Conservation (phyloP, 2,888 invertebrate genomes). For the Heliconius charithonia region DNA sequence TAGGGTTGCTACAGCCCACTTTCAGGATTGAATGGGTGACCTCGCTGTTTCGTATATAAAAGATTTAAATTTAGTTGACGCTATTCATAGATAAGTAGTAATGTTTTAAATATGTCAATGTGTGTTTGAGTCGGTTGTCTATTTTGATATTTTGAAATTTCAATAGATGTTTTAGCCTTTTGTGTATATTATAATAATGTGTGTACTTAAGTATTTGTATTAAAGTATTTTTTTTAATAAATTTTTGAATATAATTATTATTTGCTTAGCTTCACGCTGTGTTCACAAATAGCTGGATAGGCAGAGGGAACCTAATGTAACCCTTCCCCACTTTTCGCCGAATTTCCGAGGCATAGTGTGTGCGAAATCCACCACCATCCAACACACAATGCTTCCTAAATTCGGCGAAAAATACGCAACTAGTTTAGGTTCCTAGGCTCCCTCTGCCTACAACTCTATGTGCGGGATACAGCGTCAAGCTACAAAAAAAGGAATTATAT, state of each 20-base stretch:
- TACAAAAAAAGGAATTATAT: too few species aligned
- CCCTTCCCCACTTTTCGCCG: too few species aligned
- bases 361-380: too few species aligned
- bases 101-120: not conserved
- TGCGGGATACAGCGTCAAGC: too few species aligned
- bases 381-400: too few species aligned
- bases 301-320: too few species aligned
- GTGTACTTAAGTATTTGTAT: not conserved
- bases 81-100: not conserved
- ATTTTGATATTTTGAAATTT: not conserved
- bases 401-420: too few species aligned
- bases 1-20: slow-evolving; percentile 40
- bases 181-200: not conserved
- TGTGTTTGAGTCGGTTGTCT: not conserved
- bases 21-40: slow-evolving; percentile 17
- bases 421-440: too few species aligned
- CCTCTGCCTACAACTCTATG: too few species aligned
- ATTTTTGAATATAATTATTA: not conserved
- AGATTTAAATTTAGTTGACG: slow-evolving; percentile 4
- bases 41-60: slow-evolving; percentile 21
- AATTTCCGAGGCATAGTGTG: too few species aligned
- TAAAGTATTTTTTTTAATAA: not conserved
- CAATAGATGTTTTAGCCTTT: not conserved
- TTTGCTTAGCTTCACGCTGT: too few species aligned
- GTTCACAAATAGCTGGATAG: too few species aligned